Base-by-base conservation (phyloP, 2,113 vertebrate species). In the Anoplopoma fimbria region DNA sequence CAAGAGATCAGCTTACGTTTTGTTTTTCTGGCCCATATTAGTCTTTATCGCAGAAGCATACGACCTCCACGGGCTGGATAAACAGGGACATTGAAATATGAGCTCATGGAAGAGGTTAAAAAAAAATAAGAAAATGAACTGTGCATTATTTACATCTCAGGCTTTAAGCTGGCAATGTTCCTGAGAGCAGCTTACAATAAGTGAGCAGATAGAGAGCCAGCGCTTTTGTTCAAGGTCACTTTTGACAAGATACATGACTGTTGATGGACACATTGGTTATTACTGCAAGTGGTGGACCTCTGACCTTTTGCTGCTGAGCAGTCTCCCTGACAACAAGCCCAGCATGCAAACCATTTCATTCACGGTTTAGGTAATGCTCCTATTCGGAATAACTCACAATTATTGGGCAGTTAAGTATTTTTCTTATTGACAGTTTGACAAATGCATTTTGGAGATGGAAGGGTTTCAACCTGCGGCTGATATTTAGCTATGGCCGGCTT, bases 1-100 rank as follows among this genome's bases (percentile, higher is more conserved):
- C 86, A 92, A 84, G 38, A 82, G 86, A 86, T 93, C 88, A 4
- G 13, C 6, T 93, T 92, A 85, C 87, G 42, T 62, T 67, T 73
- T 58, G 77, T 80, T 79, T 83, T 45, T 84, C 77, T 64, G 23
- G 23, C 58, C 58, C 12, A 15, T 49, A 36, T 73, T 74, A n/a
- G 58, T 65, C 60, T 45, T 61, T 9, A 42, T 27, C 21, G 1
- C 49, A 34, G 64, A 55, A 45, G 31, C 25, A 13, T 9, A n/a
- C 2, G n/a, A 60, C 63, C 5, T 34, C 38, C 45, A 12, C 23
- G 9, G 58, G 51, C 29, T 47, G 53, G 15, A 65, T 19, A n/a
- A 77, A 31, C 34, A 25, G 19, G 4, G 60, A 31, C 12, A 1
- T 0, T 58, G 33, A 74, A 83, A 84, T 58, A 23, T 29, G 31